phyloP scores from a whole-genome alignment of 2,113 vertebrate genomes.

The Ptilorrhoa leucosticta region DNA sequence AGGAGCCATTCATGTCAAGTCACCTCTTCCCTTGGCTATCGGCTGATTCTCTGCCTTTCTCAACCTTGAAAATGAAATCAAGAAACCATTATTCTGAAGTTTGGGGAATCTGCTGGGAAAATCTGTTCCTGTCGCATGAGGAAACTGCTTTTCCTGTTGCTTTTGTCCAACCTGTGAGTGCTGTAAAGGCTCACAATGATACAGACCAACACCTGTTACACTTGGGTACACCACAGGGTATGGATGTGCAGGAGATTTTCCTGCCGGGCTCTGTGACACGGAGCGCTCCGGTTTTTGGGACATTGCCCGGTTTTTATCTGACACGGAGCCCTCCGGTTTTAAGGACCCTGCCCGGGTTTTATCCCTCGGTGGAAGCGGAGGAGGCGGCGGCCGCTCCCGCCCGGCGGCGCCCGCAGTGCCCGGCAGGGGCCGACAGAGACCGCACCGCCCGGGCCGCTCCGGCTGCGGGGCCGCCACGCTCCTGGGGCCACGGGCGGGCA shows the following conservation, averaged over 20 bases:
- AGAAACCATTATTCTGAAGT: not conserved
- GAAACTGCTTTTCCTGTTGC: not conserved
- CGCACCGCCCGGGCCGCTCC: not conserved
- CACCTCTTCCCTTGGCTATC: not conserved
- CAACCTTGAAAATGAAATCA: not conserved
- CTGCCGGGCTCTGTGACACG: not conserved
- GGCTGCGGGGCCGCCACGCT: too few species aligned
- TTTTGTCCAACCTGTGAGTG: not conserved
- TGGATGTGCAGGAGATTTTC: not conserved
- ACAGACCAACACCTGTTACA: not conserved
- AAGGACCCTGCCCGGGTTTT: fast-evolving
- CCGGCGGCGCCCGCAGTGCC: not conserved
- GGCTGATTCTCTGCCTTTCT: not conserved
- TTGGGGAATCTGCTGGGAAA: not conserved
- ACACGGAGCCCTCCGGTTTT: not conserved
- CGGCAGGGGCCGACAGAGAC: not conserved
- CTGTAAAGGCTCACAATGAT: not conserved
- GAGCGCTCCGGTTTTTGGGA: not conserved
- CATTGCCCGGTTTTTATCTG: fast-evolving
- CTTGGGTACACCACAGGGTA: fast-evolving
- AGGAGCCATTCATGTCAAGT: not conserved
- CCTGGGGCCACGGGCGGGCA: not conserved
- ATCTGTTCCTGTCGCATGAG: not conserved
- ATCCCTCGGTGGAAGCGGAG: not conserved
- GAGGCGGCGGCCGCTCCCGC: not conserved